Conservation (phyloP, 2,113 vertebrate species). For the Hydrolagus affinis region DNA sequence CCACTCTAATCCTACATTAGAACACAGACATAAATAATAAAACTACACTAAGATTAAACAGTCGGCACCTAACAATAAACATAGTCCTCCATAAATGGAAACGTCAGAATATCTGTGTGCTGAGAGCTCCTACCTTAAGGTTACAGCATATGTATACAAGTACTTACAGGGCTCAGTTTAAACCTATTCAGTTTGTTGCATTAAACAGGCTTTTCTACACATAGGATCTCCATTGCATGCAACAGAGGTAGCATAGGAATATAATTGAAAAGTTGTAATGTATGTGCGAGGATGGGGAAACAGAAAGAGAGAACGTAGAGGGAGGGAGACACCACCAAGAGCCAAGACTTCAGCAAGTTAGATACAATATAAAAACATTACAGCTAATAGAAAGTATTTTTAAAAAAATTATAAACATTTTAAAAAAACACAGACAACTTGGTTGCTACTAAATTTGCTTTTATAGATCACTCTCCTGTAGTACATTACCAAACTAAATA, state of each 20-base stretch:
- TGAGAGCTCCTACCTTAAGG: not conserved
- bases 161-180: not conserved
- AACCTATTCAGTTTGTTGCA: not conserved
- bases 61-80: not conserved
- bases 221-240: not conserved
- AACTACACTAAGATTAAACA: not conserved
- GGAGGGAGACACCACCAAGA: not conserved
- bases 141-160: not conserved
- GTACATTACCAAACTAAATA: constrained; percentile 14
- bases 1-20: not conserved
- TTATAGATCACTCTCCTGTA: constrained; percentile 1
- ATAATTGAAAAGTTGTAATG: not conserved
- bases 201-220: not conserved
- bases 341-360: not conserved
- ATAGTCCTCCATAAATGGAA: not conserved
- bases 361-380: constrained; percentile 2
- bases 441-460: not conserved
- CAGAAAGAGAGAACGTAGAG: no score
- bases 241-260: not conserved
- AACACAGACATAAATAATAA: not conserved
- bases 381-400: not conserved
- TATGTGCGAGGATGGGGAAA: no score
- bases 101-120: not conserved
- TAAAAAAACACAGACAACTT: not conserved
- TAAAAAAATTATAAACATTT: not conserved